A percentile compares a stretch with the other conserved stretches of the same genome.
phyloP scores from a whole-genome alignment of 2,888 invertebrate species.

The Drosophila affinis region DNA sequence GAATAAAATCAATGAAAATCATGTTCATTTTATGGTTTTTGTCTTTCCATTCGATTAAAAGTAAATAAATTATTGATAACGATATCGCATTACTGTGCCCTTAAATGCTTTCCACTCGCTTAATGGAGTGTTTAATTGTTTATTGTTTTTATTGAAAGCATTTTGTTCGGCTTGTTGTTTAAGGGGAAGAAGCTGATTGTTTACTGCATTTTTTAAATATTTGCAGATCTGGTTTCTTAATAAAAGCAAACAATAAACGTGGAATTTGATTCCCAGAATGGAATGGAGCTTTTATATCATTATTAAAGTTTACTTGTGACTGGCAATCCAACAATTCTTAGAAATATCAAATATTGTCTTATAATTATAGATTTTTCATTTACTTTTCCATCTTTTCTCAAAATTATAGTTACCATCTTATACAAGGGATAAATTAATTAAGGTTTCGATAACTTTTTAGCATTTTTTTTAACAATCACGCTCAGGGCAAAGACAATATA shows the following conservation, averaged over 20 bases:
- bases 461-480: no score
- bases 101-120: conserved; percentile 5
- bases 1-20: conserved; percentile 13
- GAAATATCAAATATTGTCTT: no score
- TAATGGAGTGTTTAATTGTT: conserved; percentile 44
- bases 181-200: background rate
- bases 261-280: background rate
- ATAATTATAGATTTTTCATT: no score
- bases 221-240: conserved; percentile 8
- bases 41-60: conserved; percentile 63
- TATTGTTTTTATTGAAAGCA: conserved; percentile 48
- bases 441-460: no score
- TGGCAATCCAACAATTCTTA: no score
- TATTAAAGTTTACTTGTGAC: no score
- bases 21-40: conserved; percentile 49
- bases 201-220: background rate
- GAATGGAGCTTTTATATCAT: no score
- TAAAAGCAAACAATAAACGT: background rate
- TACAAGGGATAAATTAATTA: no score
- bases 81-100: conserved; percentile 52
- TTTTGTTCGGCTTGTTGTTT: conserved; percentile 38
- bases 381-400: no score
- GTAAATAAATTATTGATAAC: conserved; percentile 64
- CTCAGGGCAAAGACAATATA: no score
- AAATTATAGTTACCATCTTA: no score